Evolutionary conservation across 2,797 vertebrate genomes (phyloP), one percentile per base, ranked within the genome.

Genomic region (Coranthus polyacanthus): DNA sequence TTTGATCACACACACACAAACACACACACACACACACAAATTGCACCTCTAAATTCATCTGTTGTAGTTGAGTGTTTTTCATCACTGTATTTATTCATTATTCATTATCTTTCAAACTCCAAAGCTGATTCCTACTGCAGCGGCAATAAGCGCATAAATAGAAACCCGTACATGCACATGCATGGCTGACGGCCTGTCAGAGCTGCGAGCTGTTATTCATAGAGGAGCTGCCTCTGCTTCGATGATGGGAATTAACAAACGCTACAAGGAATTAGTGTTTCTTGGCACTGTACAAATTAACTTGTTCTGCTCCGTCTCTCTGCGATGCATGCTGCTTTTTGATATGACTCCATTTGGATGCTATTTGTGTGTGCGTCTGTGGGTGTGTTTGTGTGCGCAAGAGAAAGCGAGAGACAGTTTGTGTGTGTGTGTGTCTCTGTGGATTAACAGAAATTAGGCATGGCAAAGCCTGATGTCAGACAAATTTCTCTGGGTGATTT

Each of bases 191-290:
- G 34, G 77, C 69, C 56, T 74, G 81, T 86, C 81, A 70, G 60
- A 62, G 74, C 74, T 63, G n/a, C 8, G 6, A 54, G 58, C 74
- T 58, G 45, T 62, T 73, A 68, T 47, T 80, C 81, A 60, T 36
- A 42, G 73, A 65, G 71, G 62, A 68, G 60, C 68, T 69, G 68
- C 69, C 32, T 62, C 62, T 56, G 69, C 68, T 82, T 54, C 64
- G 58, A 69, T 60, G 72, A 74, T 62, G 43, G 65, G 66, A 84
- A 84, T 83, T 83, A 84, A 84, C 68, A 75, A 76, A 79, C 22
- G 68, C 79, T 81, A 79, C 72, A 64, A 75, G 81, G 79, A 86
- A 84, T 88, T 83, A 86, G 62, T 84, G 75, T 84, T 88, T 76
- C 64, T 46, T 79, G 62, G 67, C 68, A 66, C 58, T 72, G 75